Base-by-base conservation (phyloP, 2,113 vertebrate species). In the Neolamprologus sp. region DNA sequence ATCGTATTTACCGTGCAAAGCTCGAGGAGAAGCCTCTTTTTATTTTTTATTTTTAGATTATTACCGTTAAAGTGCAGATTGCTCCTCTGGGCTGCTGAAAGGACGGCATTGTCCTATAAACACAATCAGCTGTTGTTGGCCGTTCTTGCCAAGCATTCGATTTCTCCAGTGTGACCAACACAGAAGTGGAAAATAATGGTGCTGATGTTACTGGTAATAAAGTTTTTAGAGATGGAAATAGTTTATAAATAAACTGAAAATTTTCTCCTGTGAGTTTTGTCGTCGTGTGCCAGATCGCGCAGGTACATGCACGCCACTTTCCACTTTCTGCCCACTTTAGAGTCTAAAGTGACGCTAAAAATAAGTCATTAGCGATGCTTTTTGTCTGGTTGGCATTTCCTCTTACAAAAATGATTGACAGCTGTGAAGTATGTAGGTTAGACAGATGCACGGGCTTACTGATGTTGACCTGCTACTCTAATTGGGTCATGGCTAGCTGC, bases 91-190 rank as follows among this genome's bases (percentile, higher is more conserved):
- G 23, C 23, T 78, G 71, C 42, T 49, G 71, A 49, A 49, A 49
- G 42, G 33, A 79, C n/a, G 0, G 1, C 1, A 57, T 35, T 80
- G 49, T 71, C 40, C 71, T 26, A 81, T 28, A 28, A 68, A 87
- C 35, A 83, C 82, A 88, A 12, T 81, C 89, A 68, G 85, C 82
- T 92, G 85, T 86, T 90, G 81, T 84, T 12, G 0, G 60, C 40
- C 0, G 1, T 0, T 21, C 28, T 54, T 49, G 81, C 68, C 84
- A 14, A 14, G 65, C 28, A 81, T 30, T 11, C 4, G 81, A 82
- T 88, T n/a, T 8, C 75, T 81, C 60, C 83, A 30, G 12, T 17
- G 63, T 82, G 81, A 57, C 60, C 11, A 79, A 14, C 37, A 42
- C 11, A n/a, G 6, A 42, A 8, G n/a, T 26, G 26, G 10, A 13